Evolutionary conservation across 2,888 invertebrate species (phyloP), one percentile per base, ranked within the genome.

Genomic region (Tiphia femorata): DNA sequence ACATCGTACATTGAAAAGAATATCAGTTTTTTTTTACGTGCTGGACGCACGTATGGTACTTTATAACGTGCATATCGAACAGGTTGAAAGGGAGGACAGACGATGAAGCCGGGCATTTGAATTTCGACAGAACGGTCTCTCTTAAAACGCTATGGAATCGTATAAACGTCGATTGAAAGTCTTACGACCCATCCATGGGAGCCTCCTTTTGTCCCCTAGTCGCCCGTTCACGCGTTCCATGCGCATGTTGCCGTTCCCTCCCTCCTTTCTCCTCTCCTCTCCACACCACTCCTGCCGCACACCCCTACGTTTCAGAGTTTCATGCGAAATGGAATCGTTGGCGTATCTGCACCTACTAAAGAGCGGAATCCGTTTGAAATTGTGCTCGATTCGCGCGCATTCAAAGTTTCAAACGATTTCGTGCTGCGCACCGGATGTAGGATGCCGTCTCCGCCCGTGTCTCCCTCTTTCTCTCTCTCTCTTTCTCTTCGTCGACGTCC

Each of bases 341-440:
- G 41, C 53, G 48, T 41, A 17, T 21, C 38, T 30, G 48, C n/a
- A 23, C 20, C 21, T 17, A 37, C 19, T 48, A 43, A 54, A 53
- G 48, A 48, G 38, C 16, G 43, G 40, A 57, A 54, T 57, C 43
- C 29, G 53, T 57, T 57, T 48, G 33, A 48, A 43, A 37, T 43
- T 16, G 41, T 19, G 29, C 47, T 53, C 53, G 30, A 43, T 49
- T 54, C 29, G 12, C 10, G 14, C 10, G 35, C 27, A 16, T 33
- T 47, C 33, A 23, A 40, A 21, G 27, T 21, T 44, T 37, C 38
- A 52, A 37, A 42, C 33, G 33, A 40, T 30, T 41, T 20, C 40
- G 33, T 42, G 27, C 37, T 23, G 17, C 38, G 7, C 40, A 33
- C 14, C 27, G 27, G 25, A 16, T 25, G 42, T 25, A 10, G 42